Evolutionary conservation across 2,113 vertebrate genomes (phyloP).

Genomic region (Turnix velox): DNA sequence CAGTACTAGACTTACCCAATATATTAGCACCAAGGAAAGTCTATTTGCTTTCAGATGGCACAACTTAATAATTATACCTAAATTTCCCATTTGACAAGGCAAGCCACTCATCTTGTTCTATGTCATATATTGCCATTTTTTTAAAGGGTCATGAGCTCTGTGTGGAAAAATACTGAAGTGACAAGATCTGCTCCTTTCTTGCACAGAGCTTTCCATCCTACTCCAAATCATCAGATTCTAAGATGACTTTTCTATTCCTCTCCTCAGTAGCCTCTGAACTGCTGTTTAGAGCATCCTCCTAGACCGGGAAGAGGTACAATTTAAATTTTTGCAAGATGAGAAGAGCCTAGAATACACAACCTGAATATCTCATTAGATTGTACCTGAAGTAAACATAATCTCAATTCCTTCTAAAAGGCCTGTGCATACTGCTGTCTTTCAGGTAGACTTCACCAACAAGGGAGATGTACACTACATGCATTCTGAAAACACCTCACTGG

Average conservation of each 20-base stretch:
- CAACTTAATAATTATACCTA: not conserved
- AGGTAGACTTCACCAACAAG: not conserved
- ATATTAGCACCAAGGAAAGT: not conserved
- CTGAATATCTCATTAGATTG: not conserved
- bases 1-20: not conserved
- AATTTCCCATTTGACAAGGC: not conserved
- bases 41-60: not conserved
- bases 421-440: not conserved
- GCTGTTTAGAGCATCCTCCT: not conserved
- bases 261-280: not conserved
- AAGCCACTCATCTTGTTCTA: not conserved
- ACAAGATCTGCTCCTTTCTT: not conserved
- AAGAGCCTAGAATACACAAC: not conserved
- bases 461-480: rapidly evolving
- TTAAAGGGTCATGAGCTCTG: not conserved
- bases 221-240: not conserved
- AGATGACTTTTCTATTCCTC: not conserved
- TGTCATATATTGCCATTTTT: not conserved
- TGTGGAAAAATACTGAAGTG: not conserved
- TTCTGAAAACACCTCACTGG: not conserved
- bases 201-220: not conserved
- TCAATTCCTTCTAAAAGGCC: not conserved
- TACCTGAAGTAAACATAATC: not conserved
- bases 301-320: not conserved
- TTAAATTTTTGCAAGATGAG: not conserved